These are phyloP conservation scores for Drosophila diplacantha DNA, from an alignment of 2,888 invertebrate species.

Conservation along the genomic window DNA sequence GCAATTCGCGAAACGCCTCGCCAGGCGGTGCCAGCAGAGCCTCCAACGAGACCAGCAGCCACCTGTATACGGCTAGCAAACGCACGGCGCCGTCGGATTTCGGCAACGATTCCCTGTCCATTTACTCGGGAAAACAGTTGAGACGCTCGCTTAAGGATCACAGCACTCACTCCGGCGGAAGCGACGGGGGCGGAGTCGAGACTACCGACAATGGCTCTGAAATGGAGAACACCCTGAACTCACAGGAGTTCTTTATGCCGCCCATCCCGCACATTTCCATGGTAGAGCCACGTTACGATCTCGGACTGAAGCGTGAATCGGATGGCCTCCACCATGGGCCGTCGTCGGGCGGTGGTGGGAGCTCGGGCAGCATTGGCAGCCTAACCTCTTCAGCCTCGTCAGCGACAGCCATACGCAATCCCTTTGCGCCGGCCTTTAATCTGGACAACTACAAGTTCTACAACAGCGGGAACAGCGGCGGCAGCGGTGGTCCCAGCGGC, in stretches of 20 bases:
- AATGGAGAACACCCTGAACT: conserved; percentile 73
- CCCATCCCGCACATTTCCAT: conserved; percentile 77
- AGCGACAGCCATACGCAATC: conserved; percentile 65
- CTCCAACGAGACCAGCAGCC: conserved; percentile 41
- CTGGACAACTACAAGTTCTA: conserved; percentile 75
- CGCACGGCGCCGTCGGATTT: conserved; percentile 73
- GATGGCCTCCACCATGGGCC: conserved; percentile 64
- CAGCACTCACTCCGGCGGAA: conserved; percentile 34
- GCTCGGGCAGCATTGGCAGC: conserved; percentile 31
- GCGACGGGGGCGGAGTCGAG: conserved; percentile 60
- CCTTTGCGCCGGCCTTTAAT: conserved; percentile 68
- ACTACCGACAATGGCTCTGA: conserved; percentile 64
- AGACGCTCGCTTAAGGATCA: conserved; percentile 69
- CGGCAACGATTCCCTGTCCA: conserved; percentile 74
- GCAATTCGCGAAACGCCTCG: conserved; percentile 61
- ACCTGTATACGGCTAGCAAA: conserved; percentile 51
- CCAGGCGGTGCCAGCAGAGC: conserved; percentile 46
- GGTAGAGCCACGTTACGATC: conserved; percentile 76
- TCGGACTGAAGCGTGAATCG: conserved; percentile 76
- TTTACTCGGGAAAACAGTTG: conserved; percentile 75
- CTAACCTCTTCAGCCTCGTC: conserved; percentile 39
- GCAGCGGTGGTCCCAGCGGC: conserved; percentile 31
- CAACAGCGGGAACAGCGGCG: conserved; percentile 56
- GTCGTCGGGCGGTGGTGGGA: conserved; percentile 17
- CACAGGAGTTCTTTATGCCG: conserved; percentile 77